Evolutionary conservation across 2,797 vertebrate genomes (phyloP), one percentile per base, ranked within the genome.

Genomic region (Enoplosus armatus): DNA sequence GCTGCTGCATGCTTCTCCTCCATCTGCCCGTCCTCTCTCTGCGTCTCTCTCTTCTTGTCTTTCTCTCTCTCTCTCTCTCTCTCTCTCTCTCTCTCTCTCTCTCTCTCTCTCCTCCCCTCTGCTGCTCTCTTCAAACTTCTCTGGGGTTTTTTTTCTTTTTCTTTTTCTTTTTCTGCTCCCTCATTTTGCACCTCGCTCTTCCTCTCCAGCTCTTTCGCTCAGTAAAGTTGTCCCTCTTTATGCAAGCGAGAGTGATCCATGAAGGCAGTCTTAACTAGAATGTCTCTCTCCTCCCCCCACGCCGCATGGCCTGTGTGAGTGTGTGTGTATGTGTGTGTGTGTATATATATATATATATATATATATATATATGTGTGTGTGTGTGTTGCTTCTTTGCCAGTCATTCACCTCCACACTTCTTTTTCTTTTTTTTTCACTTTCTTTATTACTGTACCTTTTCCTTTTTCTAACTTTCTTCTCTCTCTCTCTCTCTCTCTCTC

Each of bases 1-100:
- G 85, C 85, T 63, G 87, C 86, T 77, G 85, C 86, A 75, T 76
- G 91, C 89, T 79, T 90, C 89, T 89, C 87, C 80, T 91, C 90
- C 90, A 89, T 91, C 92, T 86, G 86, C 88, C 90, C 74, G 75
- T 88, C 27, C 22, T 88, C 29, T 33, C 79, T 82, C 85, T 77
- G 75, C 70, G 62, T 80, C 84, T 87, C 84, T 87, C 84, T 89
- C 75, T 80, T 77, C 76, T 82, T 81, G 61, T 87, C 82, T 80
- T 72, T 78, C 67, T 66, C 79, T 58, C 64, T 39, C 65, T 35
- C 31, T 76, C 72, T 58, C 67, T 70, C 80, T 50, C 69, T 22
- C 65, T 39, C 59, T 60, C 77, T 61, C 69, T 59, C 80, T 71
- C 68, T 9, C 74, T 60, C 76, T 75, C 50, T 64, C 76, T 63